Conservation (phyloP, 2,797 vertebrate species). For the Neosilurus mollespiculum region DNA sequence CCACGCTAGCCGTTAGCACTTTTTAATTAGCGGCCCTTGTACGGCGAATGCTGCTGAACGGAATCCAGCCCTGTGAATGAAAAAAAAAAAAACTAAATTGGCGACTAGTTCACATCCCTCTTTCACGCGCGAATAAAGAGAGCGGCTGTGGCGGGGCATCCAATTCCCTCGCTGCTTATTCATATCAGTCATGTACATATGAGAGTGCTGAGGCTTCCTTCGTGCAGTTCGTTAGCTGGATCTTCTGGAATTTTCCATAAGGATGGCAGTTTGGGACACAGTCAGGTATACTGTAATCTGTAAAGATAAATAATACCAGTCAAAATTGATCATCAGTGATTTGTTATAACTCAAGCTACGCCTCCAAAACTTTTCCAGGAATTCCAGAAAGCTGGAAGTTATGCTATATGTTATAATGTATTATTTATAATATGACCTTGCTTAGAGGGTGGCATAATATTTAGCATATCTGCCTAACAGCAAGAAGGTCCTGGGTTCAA, state of each 20-base stretch:
- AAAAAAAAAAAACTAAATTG: not conserved
- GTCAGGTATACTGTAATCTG: not conserved
- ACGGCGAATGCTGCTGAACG: not conserved
- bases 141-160: conserved; percentile 4
- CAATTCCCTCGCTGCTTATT: conserved; percentile 16
- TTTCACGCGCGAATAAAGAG: conserved; percentile 23
- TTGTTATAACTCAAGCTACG: not conserved
- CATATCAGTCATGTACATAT: conserved; percentile 16
- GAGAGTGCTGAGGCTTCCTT: conserved; percentile 9
- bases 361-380: not conserved
- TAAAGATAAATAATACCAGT: not conserved
- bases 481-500: too few relatives aligned
- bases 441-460: too few relatives aligned
- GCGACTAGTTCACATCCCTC: not conserved
- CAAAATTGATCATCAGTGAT: too few relatives aligned
- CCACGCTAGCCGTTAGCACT: conserved; percentile 66
- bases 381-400: too few relatives aligned
- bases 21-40: conserved; percentile 72
- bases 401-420: too few relatives aligned
- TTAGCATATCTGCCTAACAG: too few relatives aligned
- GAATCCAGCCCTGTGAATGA: conserved; percentile 22
- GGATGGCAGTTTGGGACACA: not conserved
- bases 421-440: too few relatives aligned
- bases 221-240: not conserved
- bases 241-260: not conserved